These are phyloP conservation scores for Zaprionus capensis DNA, from an alignment of 1,140 invertebrate species.

Conservation along the genomic window DNA sequence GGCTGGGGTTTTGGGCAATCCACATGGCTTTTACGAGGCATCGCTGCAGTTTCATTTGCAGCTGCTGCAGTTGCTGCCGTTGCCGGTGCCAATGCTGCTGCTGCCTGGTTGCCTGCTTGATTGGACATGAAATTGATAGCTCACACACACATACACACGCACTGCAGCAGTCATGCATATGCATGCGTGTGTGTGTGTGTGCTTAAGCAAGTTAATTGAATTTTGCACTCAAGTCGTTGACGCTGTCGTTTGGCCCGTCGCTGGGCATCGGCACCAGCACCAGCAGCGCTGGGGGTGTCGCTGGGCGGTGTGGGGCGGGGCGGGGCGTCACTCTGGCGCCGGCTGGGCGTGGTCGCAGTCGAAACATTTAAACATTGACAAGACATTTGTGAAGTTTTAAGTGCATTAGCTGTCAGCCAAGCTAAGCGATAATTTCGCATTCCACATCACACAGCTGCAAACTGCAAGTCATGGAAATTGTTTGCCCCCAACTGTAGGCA, in stretches of 20 bases:
- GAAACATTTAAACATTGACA: slow-evolving; percentile 72
- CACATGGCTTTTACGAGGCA: slow-evolving; percentile 60
- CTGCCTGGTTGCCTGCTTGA: slow-evolving; percentile 66
- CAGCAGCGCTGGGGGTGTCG: neutral
- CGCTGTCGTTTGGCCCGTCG: slow-evolving; percentile 44
- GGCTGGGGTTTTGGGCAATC: slow-evolving; percentile 75
- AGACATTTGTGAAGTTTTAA: slow-evolving; percentile 82
- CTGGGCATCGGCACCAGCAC: neutral
- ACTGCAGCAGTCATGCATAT: slow-evolving; percentile 14
- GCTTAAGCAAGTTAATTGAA: slow-evolving; percentile 82
- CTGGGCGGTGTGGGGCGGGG: slow-evolving; percentile 28
- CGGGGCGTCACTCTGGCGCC: slow-evolving; percentile 1
- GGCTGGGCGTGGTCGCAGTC: slow-evolving; percentile 50
- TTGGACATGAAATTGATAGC: slow-evolving; percentile 84
- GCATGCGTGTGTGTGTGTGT: slow-evolving; percentile 45
- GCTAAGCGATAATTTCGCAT: slow-evolving; percentile 43
- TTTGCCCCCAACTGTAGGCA: slow-evolving; percentile 42
- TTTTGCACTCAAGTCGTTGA: slow-evolving; percentile 78
- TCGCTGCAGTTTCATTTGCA: slow-evolving; percentile 36
- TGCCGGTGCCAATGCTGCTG: slow-evolving; percentile 32
- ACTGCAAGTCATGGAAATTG: slow-evolving; percentile 15
- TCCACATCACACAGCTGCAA: slow-evolving; percentile 27
- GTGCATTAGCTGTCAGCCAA: slow-evolving; percentile 73
- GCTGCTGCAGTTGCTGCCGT: slow-evolving; percentile 20
- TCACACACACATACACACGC: slow-evolving; percentile 30